Conservation (phyloP, 35 echinoderm and acorn worm species). For the Apostichopus parvimensis region DNA sequence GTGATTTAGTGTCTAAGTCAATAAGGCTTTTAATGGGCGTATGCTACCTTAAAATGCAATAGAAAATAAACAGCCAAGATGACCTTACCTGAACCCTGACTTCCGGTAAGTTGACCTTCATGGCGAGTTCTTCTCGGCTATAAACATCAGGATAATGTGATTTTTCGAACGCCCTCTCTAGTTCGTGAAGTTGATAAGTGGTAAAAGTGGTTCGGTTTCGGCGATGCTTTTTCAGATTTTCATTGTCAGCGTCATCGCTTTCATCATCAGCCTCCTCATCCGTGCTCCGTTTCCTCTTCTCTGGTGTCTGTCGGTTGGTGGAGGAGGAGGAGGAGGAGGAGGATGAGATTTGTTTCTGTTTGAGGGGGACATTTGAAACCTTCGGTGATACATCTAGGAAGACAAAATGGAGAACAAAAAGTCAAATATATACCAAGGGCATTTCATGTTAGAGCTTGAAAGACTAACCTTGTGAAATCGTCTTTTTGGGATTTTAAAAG, state of each 20-base stretch:
- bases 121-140: conserved; percentile 89
- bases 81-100: conserved; percentile 89
- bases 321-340: background rate
- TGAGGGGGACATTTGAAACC: background rate
- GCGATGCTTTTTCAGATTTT: conserved; percentile 81
- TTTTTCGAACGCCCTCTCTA: conserved; percentile 95
- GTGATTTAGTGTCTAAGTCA: no score
- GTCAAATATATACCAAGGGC: no score
- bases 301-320: conserved; percentile 13
- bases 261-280: background rate
- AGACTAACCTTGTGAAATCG: no score
- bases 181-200: conserved; percentile 93
- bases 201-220: conserved; percentile 94
- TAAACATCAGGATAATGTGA: conserved; percentile 97
- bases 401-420: background rate
- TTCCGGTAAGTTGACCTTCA: conserved; percentile 93
- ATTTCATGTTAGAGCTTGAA: no score
- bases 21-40: no score
- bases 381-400: background rate
- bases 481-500: no score
- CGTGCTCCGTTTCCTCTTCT: background rate
- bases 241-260: conserved; percentile 15
- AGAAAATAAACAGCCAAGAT: no score
- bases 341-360: background rate
- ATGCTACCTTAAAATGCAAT: no score